Evolutionary conservation across 2,888 invertebrate species (phyloP).

Genomic region (Axea sp.): DNA sequence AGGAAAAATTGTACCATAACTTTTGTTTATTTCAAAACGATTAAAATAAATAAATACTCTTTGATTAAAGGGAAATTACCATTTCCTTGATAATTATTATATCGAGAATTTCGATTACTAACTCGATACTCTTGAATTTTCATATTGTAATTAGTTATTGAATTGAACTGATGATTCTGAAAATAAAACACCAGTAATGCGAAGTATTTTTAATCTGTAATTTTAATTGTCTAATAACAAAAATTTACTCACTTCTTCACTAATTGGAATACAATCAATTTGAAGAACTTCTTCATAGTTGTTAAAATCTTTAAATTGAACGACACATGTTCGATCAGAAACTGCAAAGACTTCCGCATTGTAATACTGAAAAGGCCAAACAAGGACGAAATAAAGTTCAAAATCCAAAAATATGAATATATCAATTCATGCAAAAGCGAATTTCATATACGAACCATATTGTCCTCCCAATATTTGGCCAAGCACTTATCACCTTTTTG

Average conservation of each 20-base stretch:
- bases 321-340: slow-evolving; percentile 91
- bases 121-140: slow-evolving; percentile 70
- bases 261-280: slow-evolving; percentile 87
- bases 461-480: slow-evolving; percentile 96
- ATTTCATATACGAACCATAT: slow-evolving; percentile 86
- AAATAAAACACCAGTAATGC: slow-evolving; percentile 18
- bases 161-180: slow-evolving; percentile 65
- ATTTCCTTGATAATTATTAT: slow-evolving; percentile 65
- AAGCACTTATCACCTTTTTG: slow-evolving; percentile 90
- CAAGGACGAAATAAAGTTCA: not conserved
- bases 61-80: slow-evolving; percentile 46
- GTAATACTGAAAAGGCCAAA: slow-evolving; percentile 85
- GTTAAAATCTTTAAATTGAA: slow-evolving; percentile 92
- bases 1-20: too few species aligned
- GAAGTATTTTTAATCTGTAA: not conserved
- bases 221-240: too few species aligned
- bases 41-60: too few species aligned
- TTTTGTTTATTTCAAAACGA: too few species aligned
- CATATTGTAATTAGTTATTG: slow-evolving; percentile 65
- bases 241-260: slow-evolving; percentile 70
- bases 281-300: slow-evolving; percentile 94
- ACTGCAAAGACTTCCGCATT: slow-evolving; percentile 90
- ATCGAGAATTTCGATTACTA: slow-evolving; percentile 71
- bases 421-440: too few species aligned
- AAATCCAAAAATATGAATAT: slow-evolving; percentile 9